Evolutionary conservation across 2,113 vertebrate genomes (phyloP), one percentile per base, ranked within the genome.

Genomic region (Rhinoptilus africanus): DNA sequence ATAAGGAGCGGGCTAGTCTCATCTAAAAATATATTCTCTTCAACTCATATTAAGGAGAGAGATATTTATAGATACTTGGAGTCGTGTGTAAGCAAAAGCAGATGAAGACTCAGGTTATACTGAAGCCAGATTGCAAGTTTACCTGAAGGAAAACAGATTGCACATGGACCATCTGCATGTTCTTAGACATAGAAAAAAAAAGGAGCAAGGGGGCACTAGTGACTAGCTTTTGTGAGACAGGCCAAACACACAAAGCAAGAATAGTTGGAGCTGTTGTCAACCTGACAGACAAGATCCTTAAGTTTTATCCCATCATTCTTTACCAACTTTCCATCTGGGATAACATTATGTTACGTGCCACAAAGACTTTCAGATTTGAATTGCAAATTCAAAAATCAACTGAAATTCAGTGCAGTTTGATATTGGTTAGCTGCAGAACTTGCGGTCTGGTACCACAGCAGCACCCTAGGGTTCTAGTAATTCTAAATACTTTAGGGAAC

Each of bases 61-160:
- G 24, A 50, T 89, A 94, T 94, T 93, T 95, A 93, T 71, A 95
- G 85, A 91, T 72, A 88, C 78, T 91, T 85, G 22, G 39, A 88
- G 71, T 53, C 60, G 37, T 16, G n/a, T 66, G 45, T 93, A 96
- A 96, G 88, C 74, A 93, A 96, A 92, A 93, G 78, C 95, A 96
- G 89, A 95, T 83, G 92, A 96, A 93, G 59, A 47, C 75, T 82
- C 48, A 85, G 75, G 85, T 95, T 92, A 92, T 95, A 87, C 76
- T 0, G 0, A 93, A 94, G 73, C 64, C 76, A 96, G 74, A 92
- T 57, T 93, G 75, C 59, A 79, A 83, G 18, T 2, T 88, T 39
- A 63, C 48, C 47, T 92, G 81, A 89, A 96, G 78, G 53, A 91
- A 93, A 96, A 73, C 24, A 82, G 88, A 92, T 54, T 69, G 53